These are phyloP conservation scores for Equus quagga DNA, from an alignment of 2,113 vertebrate genomes.

Conservation along the genomic window DNA sequence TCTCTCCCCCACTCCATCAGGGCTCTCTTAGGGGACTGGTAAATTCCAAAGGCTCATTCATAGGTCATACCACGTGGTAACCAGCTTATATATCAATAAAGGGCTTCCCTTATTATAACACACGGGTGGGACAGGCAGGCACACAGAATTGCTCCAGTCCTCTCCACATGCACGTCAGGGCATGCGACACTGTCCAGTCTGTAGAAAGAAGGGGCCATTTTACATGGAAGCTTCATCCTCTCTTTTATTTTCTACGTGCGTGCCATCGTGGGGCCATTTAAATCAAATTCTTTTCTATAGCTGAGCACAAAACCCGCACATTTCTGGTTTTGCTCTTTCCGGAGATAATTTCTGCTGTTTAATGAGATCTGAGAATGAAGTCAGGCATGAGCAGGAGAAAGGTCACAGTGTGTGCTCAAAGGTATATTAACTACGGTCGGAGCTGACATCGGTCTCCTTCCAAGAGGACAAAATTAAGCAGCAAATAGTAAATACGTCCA, in stretches of 20 bases:
- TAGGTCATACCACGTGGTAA: neutral
- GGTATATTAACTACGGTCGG: slow-evolving; percentile 88
- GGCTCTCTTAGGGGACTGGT: neutral
- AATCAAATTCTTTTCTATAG: slow-evolving; percentile 85
- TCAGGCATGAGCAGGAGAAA: slow-evolving; percentile 90
- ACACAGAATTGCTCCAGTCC: slow-evolving; percentile 6
- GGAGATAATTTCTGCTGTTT: slow-evolving; percentile 90
- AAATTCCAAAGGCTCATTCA: neutral
- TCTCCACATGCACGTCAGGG: neutral
- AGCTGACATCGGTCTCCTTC: slow-evolving; percentile 85
- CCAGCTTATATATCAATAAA: neutral
- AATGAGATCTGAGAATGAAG: slow-evolving; percentile 92
- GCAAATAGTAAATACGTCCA: slow-evolving; percentile 90
- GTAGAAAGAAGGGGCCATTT: neutral
- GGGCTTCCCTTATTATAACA: neutral
- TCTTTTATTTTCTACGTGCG: slow-evolving; percentile 71
- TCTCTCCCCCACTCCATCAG: neutral
- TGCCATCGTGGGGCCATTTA: slow-evolving; percentile 79
- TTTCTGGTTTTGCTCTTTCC: slow-evolving; percentile 89
- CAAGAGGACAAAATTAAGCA: slow-evolving; percentile 89
- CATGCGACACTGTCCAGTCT: neutral
- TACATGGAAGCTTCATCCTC: neutral
- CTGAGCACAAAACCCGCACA: slow-evolving; percentile 84
- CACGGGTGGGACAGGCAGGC: neutral
- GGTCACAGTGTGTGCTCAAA: slow-evolving; percentile 89